A percentile compares a stretch with the other conserved stretches of the same genome.
Evolutionary conservation across 2,888 invertebrate genomes (phyloP).

Genomic region (Lamellibrachia satsuma): DNA sequence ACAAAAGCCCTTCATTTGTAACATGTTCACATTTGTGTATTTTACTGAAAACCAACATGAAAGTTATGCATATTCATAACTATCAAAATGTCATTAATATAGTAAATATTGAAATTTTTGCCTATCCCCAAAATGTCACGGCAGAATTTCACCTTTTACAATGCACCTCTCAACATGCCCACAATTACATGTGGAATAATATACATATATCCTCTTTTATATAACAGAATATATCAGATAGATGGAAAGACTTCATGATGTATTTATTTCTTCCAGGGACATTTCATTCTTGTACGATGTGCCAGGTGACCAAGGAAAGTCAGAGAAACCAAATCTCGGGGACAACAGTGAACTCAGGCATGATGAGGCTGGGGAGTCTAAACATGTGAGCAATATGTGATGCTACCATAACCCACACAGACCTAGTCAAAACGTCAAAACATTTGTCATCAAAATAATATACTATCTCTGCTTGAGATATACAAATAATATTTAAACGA

Average conservation of each 20-base stretch:
- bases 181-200: background rate
- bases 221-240: background rate
- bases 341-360: conserved; percentile 55
- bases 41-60: background rate
- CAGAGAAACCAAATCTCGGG: conserved; percentile 46
- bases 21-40: background rate
- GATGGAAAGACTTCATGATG: background rate
- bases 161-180: no score
- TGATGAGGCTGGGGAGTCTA: conserved; percentile 44
- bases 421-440: background rate
- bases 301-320: conserved; percentile 51
- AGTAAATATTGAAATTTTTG: no score
- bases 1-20: background rate
- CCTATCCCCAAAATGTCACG: no score
- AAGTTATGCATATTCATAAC: no score
- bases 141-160: no score
- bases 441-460: no score
- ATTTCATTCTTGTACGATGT: conserved; percentile 66
- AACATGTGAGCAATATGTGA: conserved; percentile 35
- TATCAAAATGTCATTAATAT: no score
- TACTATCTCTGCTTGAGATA: no score
- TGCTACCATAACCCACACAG: background rate
- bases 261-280: conserved; percentile 52
- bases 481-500: no score
- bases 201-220: background rate